Evolutionary conservation across 2,888 invertebrate genomes (phyloP).

Genomic region (Cartodere bifasciata): DNA sequence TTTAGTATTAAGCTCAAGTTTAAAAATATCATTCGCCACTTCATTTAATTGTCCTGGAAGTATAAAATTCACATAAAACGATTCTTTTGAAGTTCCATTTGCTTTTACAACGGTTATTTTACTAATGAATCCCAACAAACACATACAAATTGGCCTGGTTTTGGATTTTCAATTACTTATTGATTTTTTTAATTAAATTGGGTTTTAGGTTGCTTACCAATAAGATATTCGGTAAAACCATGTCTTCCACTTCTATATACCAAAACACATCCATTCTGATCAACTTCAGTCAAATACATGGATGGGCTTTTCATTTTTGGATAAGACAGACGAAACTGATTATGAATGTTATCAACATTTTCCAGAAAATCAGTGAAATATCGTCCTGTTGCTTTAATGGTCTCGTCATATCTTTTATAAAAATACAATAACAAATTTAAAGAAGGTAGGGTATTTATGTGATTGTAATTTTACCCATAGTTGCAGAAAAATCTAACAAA

Average conservation of each 20-base stretch:
- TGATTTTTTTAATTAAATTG: no score
- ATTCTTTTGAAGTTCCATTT: not conserved
- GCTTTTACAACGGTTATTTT: no score
- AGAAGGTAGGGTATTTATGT: no score
- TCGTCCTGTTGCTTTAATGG: constrained; percentile 77
- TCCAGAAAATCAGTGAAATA: constrained; percentile 84
- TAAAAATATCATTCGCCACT: constrained; percentile 74
- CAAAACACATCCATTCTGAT: constrained; percentile 69
- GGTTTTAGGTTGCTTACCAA: constrained; percentile 52
- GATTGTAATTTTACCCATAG: constrained; percentile 69
- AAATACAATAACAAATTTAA: no score
- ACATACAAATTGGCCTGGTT: no score
- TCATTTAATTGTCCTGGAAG: constrained; percentile 68
- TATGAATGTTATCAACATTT: constrained; percentile 84
- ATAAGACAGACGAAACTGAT: constrained; percentile 84
- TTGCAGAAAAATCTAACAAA: constrained; percentile 83
- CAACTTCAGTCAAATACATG: constrained; percentile 79
- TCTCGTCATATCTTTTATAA: constrained; percentile 60
- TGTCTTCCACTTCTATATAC: constrained; percentile 74
- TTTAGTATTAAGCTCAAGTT: constrained; percentile 55
- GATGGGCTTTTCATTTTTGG: constrained; percentile 90
- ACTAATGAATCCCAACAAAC: no score
- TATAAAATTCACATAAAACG: no score
- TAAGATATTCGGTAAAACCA: constrained; percentile 73
- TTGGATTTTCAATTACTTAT: no score